Percentiles rank a stretch among this genome's conserved stretches.
These are phyloP conservation scores for Cephalopterus ornatus DNA, from an alignment of 2,113 vertebrate genomes.

Conservation along the genomic window DNA sequence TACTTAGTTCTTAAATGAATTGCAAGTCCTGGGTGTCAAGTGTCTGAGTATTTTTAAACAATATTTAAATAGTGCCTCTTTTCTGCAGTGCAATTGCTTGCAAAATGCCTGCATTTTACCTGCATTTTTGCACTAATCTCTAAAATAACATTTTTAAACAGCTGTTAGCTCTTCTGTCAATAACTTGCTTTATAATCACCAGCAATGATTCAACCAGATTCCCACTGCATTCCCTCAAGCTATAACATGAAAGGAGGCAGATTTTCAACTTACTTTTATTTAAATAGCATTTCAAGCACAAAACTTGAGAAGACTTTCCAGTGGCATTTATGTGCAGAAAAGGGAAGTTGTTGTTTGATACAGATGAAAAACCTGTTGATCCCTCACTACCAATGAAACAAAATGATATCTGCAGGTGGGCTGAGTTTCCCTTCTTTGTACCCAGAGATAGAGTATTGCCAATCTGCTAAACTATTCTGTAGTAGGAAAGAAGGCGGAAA, in stretches of 20 bases:
- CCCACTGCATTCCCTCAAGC: conserved; percentile 19
- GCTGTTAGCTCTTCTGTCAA: conserved; percentile 47
- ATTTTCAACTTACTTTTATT: conserved; percentile 46
- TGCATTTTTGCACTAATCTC: conserved; percentile 47
- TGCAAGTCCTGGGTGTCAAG: neutral
- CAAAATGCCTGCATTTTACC: conserved; percentile 54
- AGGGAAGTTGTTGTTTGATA: neutral
- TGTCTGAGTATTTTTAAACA: conserved; percentile 46
- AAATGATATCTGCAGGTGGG: neutral
- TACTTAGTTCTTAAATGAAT: conserved; percentile 7
- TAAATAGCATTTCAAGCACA: conserved; percentile 1
- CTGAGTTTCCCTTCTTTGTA: neutral
- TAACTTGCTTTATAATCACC: conserved; percentile 46
- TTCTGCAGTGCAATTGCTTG: conserved; percentile 41
- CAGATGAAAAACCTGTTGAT: neutral
- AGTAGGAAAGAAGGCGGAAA: neutral
- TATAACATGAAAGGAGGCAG: conserved; percentile 3
- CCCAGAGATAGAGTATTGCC: neutral
- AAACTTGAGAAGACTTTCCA: conserved; percentile 1
- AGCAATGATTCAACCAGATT: conserved; percentile 26
- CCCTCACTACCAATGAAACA: neutral
- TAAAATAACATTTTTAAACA: conserved; percentile 47
- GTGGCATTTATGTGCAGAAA: neutral
- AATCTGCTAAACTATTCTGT: neutral
- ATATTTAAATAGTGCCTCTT: conserved; percentile 39